Conservation (phyloP, 1,140 invertebrate species). For the Dendrolimus kikuchii region DNA sequence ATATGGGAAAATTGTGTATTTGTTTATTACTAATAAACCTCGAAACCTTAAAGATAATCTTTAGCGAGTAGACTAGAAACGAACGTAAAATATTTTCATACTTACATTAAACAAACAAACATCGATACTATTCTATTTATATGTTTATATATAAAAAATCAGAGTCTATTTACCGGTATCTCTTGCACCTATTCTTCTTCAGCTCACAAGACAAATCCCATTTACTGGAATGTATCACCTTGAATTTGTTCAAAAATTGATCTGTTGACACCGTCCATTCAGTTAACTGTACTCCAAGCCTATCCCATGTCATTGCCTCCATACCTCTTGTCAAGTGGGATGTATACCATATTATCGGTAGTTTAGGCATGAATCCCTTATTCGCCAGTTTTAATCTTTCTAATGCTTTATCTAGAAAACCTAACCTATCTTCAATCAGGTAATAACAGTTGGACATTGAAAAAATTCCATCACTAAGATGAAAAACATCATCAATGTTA, state of each 20-base stretch:
- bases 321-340: constrained; percentile 23
- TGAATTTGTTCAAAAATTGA: constrained; percentile 69
- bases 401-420: constrained; percentile 75
- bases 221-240: constrained; percentile 81
- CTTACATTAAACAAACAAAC: too few species aligned
- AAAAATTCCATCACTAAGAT: constrained; percentile 82
- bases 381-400: constrained; percentile 72
- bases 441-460: constrained; percentile 73
- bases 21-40: too few species aligned
- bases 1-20: too few species aligned
- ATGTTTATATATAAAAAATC: too few species aligned
- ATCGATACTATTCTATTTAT: too few species aligned
- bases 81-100: too few species aligned
- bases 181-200: constrained; percentile 74
- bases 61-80: too few species aligned
- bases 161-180: constrained; percentile 64
- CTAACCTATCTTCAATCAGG: constrained; percentile 76
- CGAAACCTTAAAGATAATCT: too few species aligned
- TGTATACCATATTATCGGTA: constrained; percentile 47
- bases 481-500: constrained; percentile 74
- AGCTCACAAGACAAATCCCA: constrained; percentile 83
- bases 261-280: constrained; percentile 64
- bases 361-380: constrained; percentile 64
- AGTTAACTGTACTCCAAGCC: constrained; percentile 74
- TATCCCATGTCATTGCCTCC: constrained; percentile 55